Percentiles rank a stretch among this genome's conserved stretches.
These are phyloP conservation scores for Diaphora mendica DNA, from an alignment of 2,888 invertebrate species.

Conservation along the genomic window DNA sequence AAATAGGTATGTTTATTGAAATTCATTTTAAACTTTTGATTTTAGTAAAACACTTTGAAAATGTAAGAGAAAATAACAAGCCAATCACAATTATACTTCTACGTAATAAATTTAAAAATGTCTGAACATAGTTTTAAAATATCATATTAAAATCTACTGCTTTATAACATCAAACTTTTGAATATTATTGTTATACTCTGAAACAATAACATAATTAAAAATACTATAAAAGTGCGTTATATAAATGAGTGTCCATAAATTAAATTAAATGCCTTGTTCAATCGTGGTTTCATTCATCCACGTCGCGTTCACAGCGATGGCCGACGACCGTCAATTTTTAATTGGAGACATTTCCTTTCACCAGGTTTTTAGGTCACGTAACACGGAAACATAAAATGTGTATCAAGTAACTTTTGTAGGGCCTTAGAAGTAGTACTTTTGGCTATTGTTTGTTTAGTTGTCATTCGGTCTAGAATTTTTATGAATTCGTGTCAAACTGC, in stretches of 20 bases:
- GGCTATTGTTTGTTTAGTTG: slow-evolving; percentile 23
- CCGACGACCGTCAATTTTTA: slow-evolving; percentile 76
- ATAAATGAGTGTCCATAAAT: slow-evolving; percentile 6
- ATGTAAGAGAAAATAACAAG: background rate
- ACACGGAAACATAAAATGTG: slow-evolving; percentile 62
- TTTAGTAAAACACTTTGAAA: too few relatives aligned
- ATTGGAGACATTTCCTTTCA: slow-evolving; percentile 77
- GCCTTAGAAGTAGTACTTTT: slow-evolving; percentile 30
- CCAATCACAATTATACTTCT: background rate
- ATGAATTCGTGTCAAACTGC: background rate
- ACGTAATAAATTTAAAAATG: background rate
- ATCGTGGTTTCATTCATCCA: slow-evolving; percentile 47
- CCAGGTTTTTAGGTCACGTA: slow-evolving; percentile 70
- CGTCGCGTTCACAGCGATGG: slow-evolving; percentile 56
- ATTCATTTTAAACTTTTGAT: too few relatives aligned
- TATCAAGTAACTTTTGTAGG: slow-evolving; percentile 52
- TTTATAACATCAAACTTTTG: too few relatives aligned
- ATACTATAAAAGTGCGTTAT: background rate
- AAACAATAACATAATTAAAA: background rate
- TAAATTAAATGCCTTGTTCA: slow-evolving; percentile 31
- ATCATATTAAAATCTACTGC: background rate
- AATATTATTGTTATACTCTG: background rate
- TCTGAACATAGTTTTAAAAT: background rate
- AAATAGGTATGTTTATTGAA: background rate
- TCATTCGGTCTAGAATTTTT: background rate